Percentiles rank a stretch among this genome's conserved stretches.
Evolutionary conservation across 1,140 invertebrate genomes (phyloP).

Genomic region (Drosophila arizonae): DNA sequence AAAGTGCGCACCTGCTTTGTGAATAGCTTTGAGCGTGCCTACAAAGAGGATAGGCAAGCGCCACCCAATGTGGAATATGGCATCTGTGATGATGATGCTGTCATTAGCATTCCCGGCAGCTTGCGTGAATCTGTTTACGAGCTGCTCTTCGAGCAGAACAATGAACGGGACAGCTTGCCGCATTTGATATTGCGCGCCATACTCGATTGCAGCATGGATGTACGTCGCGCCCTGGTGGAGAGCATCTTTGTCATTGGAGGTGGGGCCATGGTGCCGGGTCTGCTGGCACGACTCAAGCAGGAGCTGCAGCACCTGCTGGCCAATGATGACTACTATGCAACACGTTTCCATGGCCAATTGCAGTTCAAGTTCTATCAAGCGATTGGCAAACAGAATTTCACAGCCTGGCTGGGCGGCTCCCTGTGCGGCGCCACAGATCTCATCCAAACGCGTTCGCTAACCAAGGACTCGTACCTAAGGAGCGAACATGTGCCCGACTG

Average conservation of each 20-base stretch:
- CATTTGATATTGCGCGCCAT: conserved; percentile 93
- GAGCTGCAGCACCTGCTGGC: conserved; percentile 88
- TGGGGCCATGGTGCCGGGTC: conserved; percentile 90
- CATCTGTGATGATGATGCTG: conserved; percentile 85
- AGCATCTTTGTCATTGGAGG: conserved; percentile 94
- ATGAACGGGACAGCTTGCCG: conserved; percentile 91
- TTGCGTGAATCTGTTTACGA: conserved; percentile 91
- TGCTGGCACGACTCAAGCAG: conserved; percentile 88
- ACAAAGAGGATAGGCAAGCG: conserved; percentile 83
- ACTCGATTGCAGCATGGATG: conserved; percentile 90
- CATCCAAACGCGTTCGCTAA: conserved; percentile 87
- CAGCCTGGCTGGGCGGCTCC: conserved; percentile 93
- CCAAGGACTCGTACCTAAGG: conserved; percentile 90
- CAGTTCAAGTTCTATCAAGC: conserved; percentile 89
- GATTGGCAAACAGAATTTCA: conserved; percentile 92
- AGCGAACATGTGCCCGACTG: conserved; percentile 90
- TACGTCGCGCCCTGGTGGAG: conserved; percentile 88
- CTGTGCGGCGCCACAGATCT: conserved; percentile 93
- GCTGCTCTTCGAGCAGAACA: conserved; percentile 92
- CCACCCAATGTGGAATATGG: conserved; percentile 89
- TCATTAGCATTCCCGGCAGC: conserved; percentile 87
- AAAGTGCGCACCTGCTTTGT: conserved; percentile 92
- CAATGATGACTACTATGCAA: conserved; percentile 86
- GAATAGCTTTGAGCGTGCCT: conserved; percentile 88
- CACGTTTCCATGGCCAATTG: conserved; percentile 84